Evolutionary conservation across 1,140 invertebrate genomes (phyloP).

Genomic region (Drosophila kurseongensis): DNA sequence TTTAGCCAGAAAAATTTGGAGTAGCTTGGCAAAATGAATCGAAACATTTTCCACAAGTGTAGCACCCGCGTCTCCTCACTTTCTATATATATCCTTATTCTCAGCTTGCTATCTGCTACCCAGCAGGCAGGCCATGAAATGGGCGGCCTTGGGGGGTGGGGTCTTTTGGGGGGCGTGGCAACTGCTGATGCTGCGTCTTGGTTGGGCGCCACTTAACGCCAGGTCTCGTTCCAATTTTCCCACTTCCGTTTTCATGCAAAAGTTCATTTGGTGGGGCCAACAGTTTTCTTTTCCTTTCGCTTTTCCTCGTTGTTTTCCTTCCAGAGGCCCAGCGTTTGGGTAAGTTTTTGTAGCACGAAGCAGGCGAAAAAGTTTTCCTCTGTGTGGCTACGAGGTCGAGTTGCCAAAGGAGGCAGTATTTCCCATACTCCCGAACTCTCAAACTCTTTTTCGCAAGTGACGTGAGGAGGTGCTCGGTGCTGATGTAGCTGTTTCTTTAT

Average conservation of each 20-base stretch:
- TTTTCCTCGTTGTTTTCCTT: conserved; percentile 15
- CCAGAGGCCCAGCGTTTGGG: conserved; percentile 25
- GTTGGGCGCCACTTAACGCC: conserved; percentile 71
- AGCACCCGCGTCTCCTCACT: not conserved
- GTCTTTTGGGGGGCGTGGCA: conserved; percentile 3
- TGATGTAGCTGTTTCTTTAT: conserved; percentile 25
- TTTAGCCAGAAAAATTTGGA: no score
- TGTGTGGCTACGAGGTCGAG: conserved; percentile 37
- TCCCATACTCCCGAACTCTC: not conserved
- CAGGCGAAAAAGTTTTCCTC: conserved; percentile 47
- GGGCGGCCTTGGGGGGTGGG: not conserved
- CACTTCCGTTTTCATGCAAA: conserved; percentile 41
- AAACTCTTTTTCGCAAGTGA: conserved; percentile 17
- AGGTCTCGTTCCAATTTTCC: conserved; percentile 21
- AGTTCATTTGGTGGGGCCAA: conserved; percentile 56
- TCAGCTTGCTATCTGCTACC: conserved; percentile 43
- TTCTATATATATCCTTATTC: conserved; percentile 14
- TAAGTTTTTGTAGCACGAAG: conserved; percentile 49
- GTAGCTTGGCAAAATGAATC: no score
- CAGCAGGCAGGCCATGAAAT: conserved; percentile 47
- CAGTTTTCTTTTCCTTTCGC: conserved; percentile 21
- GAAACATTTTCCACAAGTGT: conserved; percentile 5
- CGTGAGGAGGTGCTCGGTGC: conserved; percentile 16
- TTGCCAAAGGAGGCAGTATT: conserved; percentile 57
- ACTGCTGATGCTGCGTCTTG: conserved; percentile 67